Evolutionary conservation across 2,113 vertebrate species (phyloP), one percentile per base, ranked within the genome.

Genomic region (Cyprinodon variegatus): DNA sequence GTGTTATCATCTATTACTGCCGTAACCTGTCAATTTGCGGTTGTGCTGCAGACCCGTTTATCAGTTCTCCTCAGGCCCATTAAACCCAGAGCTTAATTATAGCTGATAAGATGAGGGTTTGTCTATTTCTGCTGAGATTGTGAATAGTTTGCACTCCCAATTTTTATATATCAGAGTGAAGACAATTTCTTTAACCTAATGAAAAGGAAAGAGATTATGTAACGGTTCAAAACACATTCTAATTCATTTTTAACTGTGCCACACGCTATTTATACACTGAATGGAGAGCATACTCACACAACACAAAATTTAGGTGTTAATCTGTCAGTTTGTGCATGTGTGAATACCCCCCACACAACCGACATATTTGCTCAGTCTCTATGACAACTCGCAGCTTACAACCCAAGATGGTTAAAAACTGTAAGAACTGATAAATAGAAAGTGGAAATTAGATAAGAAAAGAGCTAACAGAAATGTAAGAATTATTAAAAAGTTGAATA

Each of bases 1-100:
- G 87, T 74, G 89, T 94, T 94, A 94, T 95, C 93, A 57, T 84
- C 80, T 77, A 83, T 83, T 85, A 83, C 88, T 71, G 85, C 89
- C 86, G 86, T 90, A 93, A 90, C 90, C 90, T 90, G 90, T 91
- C 92, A 86, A 88, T 91, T 90, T 84, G 90, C 86, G 75, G 88
- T 86, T 77, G 89, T 81, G 90, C 88, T 83, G 73, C 77, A 81
- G 79, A 83, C 84, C 77, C 77, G 68, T 88, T 92, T 90, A 91
- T 91, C 90, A 65, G 81, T 81, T 73, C 84, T 86, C 76, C 85
- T 90, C 87, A 88, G 86, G 83, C 77, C 90, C 62, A 89, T 86
- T 88, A 88, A 90, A 85, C 70, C 75, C 37, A 60, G 40, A 72
- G 86, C 84, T 84, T 90, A 90, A 93, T 93, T 87, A 65, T 62